Conservation (phyloP, 2,113 vertebrate species). For the Monopterus albus region DNA sequence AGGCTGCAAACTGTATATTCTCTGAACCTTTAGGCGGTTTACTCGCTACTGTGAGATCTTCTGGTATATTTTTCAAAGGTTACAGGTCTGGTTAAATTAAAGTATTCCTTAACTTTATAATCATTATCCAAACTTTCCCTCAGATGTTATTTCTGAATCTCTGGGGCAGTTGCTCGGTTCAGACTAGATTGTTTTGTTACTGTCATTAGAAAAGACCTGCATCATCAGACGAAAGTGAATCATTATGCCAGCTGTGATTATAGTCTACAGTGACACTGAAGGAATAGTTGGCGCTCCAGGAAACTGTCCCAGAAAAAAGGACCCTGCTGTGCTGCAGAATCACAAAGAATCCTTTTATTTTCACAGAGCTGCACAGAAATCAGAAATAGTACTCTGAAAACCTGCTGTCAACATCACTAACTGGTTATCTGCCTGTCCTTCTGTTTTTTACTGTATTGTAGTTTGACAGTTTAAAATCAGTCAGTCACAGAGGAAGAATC, state of each 20-base stretch:
- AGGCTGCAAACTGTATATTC: too few relatives aligned
- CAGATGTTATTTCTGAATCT: conserved; percentile 3
- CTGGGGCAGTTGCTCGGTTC: not conserved
- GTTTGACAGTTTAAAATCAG: not conserved
- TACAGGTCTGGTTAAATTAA: not conserved
- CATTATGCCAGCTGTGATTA: conserved; percentile 37
- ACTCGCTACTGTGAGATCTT: not conserved
- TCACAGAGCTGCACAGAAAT: not conserved
- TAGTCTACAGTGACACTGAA: conserved; percentile 4
- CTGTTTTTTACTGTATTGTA: not conserved
- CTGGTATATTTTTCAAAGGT: not conserved
- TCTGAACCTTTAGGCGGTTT: too few relatives aligned
- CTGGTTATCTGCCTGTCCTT: not conserved
- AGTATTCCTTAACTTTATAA: not conserved
- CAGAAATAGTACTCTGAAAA: not conserved
- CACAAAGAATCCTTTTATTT: conserved; percentile 1
- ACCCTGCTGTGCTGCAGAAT: conserved; percentile 10
- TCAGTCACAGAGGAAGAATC: not conserved
- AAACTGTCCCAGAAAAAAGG: conserved; percentile 2
- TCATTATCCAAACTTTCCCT: not conserved
- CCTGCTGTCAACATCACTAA: not conserved
- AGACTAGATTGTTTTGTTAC: conserved; percentile 5
- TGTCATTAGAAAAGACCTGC: conserved; percentile 7
- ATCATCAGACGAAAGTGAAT: conserved; percentile 28
- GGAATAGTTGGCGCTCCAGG: conserved; percentile 16